phyloP scores from a whole-genome alignment of 2,888 invertebrate genomes.

The Lathronympha strigana region DNA sequence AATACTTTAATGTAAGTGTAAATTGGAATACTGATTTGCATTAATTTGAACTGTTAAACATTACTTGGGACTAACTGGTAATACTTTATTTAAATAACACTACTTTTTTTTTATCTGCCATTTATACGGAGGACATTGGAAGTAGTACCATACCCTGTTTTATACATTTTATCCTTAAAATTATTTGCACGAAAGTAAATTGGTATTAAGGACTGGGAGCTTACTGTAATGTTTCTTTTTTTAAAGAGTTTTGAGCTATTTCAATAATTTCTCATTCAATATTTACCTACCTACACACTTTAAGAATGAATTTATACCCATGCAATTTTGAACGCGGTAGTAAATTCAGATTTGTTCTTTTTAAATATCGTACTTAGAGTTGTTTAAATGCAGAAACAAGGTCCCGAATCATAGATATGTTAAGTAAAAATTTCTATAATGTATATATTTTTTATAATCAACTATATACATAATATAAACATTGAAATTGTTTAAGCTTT shows the following conservation, averaged over 20 bases:
- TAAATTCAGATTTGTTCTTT: no score
- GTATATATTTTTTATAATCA: not conserved
- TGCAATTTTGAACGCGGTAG: no score
- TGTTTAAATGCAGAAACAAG: not conserved
- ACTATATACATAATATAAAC: not conserved
- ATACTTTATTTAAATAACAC: conserved; percentile 4
- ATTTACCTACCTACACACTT: no score
- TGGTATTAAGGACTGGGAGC: not conserved
- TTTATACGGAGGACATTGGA: conserved; percentile 22
- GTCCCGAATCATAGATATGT: not conserved
- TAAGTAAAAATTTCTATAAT: no score
- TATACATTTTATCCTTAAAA: conserved; percentile 8
- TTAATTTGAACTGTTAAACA: conserved; percentile 23
- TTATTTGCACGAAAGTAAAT: not conserved
- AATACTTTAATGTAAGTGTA: conserved; percentile 7
- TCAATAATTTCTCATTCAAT: no score
- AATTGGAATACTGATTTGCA: conserved; percentile 15
- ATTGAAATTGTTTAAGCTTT: not conserved
- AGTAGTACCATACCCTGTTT: conserved; percentile 33
- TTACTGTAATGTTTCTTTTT: not conserved
- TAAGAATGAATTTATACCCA: no score
- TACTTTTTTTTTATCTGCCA: no score
- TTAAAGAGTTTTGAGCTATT: not conserved
- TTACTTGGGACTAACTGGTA: no score
- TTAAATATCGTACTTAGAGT: not conserved